phyloP scores from a whole-genome alignment of 2,797 vertebrate genomes.

The Oophaga sylvatica region DNA sequence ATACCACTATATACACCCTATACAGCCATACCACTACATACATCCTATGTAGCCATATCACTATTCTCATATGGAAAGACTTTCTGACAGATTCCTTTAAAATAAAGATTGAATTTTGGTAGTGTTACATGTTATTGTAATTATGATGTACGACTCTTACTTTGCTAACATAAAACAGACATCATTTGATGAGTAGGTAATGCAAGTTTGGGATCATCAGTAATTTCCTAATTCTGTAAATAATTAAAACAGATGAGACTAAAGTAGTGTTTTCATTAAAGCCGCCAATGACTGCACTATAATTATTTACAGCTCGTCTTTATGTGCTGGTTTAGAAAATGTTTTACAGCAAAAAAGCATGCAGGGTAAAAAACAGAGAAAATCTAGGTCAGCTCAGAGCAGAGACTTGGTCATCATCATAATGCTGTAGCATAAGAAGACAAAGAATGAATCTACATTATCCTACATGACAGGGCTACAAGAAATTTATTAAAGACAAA shows the following conservation, averaged over 20 bases:
- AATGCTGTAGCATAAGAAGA: conserved; percentile 18
- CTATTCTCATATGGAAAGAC: too few relatives aligned
- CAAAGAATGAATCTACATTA: not conserved
- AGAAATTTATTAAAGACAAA: not conserved
- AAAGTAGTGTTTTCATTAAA: conserved; percentile 17
- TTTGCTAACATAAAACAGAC: not conserved
- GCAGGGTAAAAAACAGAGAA: conserved; percentile 19
- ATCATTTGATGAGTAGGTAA: not conserved
- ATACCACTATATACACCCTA: too few relatives aligned
- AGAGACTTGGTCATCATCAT: conserved; percentile 27
- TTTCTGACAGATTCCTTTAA: too few relatives aligned
- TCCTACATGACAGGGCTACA: not conserved
- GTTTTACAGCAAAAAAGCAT: conserved; percentile 4
- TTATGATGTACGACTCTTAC: not conserved
- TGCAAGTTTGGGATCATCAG: not conserved
- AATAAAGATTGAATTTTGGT: not conserved
- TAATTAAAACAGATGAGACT: conserved; percentile 22
- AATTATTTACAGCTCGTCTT: conserved; percentile 27
- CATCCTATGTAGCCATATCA: too few relatives aligned
- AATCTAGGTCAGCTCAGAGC: conserved; percentile 53
- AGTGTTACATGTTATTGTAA: not conserved
- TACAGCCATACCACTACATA: too few relatives aligned
- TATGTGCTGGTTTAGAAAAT: not conserved
- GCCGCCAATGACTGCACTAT: not conserved
- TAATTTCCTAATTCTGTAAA: conserved; percentile 22